Evolutionary conservation across 2,888 invertebrate species (phyloP).

Genomic region (Melanostoma mellinum): DNA sequence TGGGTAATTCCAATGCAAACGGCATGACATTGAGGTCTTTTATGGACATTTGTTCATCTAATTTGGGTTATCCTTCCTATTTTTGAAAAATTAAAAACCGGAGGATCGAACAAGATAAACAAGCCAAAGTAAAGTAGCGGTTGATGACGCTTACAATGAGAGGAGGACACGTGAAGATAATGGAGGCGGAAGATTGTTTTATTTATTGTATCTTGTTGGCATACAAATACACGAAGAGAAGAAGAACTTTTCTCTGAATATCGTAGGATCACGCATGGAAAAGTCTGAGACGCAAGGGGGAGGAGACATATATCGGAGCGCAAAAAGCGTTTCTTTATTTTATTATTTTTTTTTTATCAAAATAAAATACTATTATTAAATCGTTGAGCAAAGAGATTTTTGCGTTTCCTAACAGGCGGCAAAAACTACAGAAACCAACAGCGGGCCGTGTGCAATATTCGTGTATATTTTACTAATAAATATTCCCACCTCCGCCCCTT

Average conservation of each 20-base stretch:
- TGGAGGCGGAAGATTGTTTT: conserved; percentile 47
- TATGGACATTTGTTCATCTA: conserved; percentile 57
- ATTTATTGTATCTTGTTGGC: conserved; percentile 54
- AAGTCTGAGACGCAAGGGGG: conserved; percentile 6
- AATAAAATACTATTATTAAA: conserved; percentile 68
- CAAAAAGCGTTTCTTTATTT: conserved; percentile 14
- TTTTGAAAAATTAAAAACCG: conserved; percentile 17
- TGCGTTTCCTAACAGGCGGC: conserved; percentile 68
- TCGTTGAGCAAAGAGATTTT: conserved; percentile 51
- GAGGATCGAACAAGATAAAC: background rate
- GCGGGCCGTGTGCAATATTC: conserved; percentile 82
- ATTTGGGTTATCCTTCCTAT: conserved; percentile 43
- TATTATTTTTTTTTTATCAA: conserved; percentile 51
- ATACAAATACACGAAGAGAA: conserved; percentile 42
- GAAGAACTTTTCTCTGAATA: conserved; percentile 34
- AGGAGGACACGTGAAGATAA: conserved; percentile 8
- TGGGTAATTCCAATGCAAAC: conserved; percentile 44
- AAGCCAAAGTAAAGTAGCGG: background rate
- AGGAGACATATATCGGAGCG: conserved; percentile 8
- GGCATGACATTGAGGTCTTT: conserved; percentile 66
- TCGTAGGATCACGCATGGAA: conserved; percentile 38
- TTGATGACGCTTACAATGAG: conserved; percentile 15
- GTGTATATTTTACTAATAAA: conserved; percentile 77
- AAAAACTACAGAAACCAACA: conserved; percentile 52
- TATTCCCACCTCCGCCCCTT: conserved; percentile 48